Evolutionary conservation across 2,888 invertebrate species (phyloP), one percentile per base, ranked within the genome.

Genomic region (Euzetes globulus): DNA sequence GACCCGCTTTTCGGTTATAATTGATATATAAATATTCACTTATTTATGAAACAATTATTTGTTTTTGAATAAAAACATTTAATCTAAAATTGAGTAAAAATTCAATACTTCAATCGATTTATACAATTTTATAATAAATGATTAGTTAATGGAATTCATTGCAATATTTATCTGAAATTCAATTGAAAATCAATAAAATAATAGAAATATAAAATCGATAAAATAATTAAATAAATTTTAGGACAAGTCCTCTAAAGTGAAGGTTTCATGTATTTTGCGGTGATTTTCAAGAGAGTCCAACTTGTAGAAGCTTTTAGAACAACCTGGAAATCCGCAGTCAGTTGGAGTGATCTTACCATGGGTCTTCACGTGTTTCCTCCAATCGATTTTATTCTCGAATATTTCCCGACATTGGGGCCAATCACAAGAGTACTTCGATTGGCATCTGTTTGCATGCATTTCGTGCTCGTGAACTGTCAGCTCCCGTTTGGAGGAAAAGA

Each of bases 341-440:
- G 68, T 68, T 3, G 68, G 41, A n/a, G 37, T 37, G 5, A 68
- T 68, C 68, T 68, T 68, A 6, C 68, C 68, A n/a, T 68, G 68
- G 9, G 68, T 68, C 19, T 22, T 17, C 37, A 68, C 68, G 45
- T 68, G 68, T 68, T 68, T 68, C 11, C 68, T 37, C 68, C 68
- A 68, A 7, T 68, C 68, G 68, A 68, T 22, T 22, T 68, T 68
- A 22, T 68, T 68, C 1, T 68, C 68, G n/a, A 68, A 68, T 4
- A 41, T 68, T 13, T 68, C 68, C 9, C 45, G 37, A 45, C 68
- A 68, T 45, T 68, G 68, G 4, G 68, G 68, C 68, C 68, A 68
- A 68, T 68, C 68, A n/a, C 68, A 68, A 2, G 68, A 68, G 68
- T 68, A 68, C 33, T 68, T 68, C 22, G 68, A 68, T 13, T n/a